Evolutionary conservation across 2,797 vertebrate genomes (phyloP), one percentile per base, ranked within the genome.

Genomic region (Ptychadena robeensis): DNA sequence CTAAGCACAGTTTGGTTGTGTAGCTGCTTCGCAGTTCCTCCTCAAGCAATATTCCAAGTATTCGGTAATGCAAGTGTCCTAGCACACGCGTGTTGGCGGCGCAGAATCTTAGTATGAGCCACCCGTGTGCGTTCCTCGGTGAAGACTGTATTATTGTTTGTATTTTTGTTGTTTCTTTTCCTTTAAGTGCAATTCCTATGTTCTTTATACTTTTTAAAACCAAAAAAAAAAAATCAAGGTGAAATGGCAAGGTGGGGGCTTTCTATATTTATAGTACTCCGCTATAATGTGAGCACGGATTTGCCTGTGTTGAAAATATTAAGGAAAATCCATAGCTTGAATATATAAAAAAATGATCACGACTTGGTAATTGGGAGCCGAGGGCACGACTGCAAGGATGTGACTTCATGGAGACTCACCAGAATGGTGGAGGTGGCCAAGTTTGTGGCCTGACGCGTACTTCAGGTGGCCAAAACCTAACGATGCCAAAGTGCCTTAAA

Each of bases 161-260:
- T n/a, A n/a, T n/a, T n/a, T 38, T 31, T 74, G 67, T 18, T 48
- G 3, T 48, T 44, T 22, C 7, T 22, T 53, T 53, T 53, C 6
- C 15, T 22, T 81, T 74, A 82, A 82, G 83, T 85, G 83, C 83
- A 85, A 85, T 80, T 80, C 34, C 22, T 37, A 25, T 84, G 75
- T 48, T 80, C 38, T 74, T 59, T 72, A 25, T 69, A 80, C 53
- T 79, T 83, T n/a, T 79, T 63, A 73, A 84, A 80, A 79, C 82
- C 78, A 84, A 84, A 68, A 44, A 78, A 27, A n/a, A n/a, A n/a
- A n/a, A n/a, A n/a, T n/a, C 15, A 34, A 31, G 25, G 4, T 71
- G 34, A 70, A 72, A 69, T 38, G n/a, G 4, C 40, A 30, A 3
- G 25, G 25, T 27, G n/a, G 59, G 53, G n/a, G 25, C 2, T 14